A percentile compares a stretch with the other conserved stretches of the same genome.
Evolutionary conservation across 2,797 vertebrate species (phyloP).

Genomic region (Tolypeutes matacus): DNA sequence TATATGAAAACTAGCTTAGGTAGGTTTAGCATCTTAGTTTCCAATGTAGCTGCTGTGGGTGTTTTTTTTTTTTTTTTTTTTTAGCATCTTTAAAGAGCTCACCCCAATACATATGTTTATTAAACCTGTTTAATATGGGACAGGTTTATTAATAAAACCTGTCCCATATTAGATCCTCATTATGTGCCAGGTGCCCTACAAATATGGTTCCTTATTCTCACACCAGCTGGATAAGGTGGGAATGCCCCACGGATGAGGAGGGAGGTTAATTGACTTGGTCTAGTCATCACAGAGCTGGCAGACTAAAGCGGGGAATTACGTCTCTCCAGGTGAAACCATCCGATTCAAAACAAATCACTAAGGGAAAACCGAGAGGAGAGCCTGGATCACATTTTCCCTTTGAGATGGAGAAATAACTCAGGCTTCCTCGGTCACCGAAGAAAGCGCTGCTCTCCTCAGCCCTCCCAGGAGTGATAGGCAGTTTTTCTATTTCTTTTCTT

Average conservation of each 20-base stretch:
- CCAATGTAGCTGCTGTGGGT: slow-evolving; percentile 32
- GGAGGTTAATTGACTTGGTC: not conserved
- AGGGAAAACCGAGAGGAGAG: slow-evolving; percentile 64
- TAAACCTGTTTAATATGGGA: too few relatives aligned
- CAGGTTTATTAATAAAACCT: slow-evolving; percentile 61
- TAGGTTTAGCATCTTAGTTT: not conserved
- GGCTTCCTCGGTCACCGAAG: slow-evolving; percentile 16
- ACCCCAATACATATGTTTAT: slow-evolving; percentile 63
- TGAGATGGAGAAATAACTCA: slow-evolving; percentile 52
- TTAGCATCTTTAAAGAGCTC: slow-evolving; percentile 48
- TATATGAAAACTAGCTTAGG: slow-evolving; percentile 25
- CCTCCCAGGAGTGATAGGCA: not conserved
- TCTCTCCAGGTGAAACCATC: slow-evolving; percentile 41
- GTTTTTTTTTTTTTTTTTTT: not conserved
- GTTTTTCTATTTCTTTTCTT: too few relatives aligned
- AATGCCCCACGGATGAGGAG: not conserved
- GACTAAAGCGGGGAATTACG: not conserved
- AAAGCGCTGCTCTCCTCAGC: not conserved
- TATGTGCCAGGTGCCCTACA: not conserved
- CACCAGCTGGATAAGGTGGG: not conserved
- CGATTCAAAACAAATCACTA: slow-evolving; percentile 58
- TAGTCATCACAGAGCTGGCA: not conserved
- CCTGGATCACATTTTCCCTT: slow-evolving; percentile 75
- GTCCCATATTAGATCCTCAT: not conserved
- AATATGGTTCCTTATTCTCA: not conserved